phyloP scores from a whole-genome alignment of 2,888 invertebrate genomes.

The Spodoptera picta region DNA sequence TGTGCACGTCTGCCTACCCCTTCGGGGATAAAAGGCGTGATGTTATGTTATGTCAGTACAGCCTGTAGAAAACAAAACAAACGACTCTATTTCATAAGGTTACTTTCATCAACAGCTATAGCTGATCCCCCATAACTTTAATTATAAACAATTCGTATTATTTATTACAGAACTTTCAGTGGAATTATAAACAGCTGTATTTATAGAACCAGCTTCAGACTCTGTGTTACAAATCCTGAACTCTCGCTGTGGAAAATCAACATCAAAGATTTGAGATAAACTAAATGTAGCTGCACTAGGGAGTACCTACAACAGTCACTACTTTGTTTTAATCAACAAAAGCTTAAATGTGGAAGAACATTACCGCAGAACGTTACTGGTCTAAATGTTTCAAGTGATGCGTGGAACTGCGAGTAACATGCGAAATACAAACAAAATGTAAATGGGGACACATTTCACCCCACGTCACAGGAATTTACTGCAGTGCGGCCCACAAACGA shows the following conservation, averaged over 20 bases:
- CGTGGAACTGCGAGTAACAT: constrained; percentile 14
- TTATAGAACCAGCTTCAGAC: constrained; percentile 20
- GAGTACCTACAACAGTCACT: too few relatives aligned
- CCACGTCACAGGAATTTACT: constrained; percentile 60
- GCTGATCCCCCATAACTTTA: neutral
- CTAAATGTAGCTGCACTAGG: neutral
- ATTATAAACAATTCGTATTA: neutral
- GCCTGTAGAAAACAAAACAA: too few relatives aligned
- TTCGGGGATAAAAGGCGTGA: too few relatives aligned
- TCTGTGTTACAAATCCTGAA: constrained; percentile 30
- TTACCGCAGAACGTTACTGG: constrained; percentile 3
- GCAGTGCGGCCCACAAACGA: constrained; percentile 61
- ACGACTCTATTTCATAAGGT: too few relatives aligned
- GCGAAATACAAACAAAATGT: constrained; percentile 41
- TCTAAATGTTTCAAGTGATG: constrained; percentile 26
- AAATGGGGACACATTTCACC: constrained; percentile 41
- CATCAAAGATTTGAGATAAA: constrained; percentile 32
- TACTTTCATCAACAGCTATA: too few relatives aligned
- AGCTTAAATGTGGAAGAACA: constrained; percentile 14
- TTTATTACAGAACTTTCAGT: constrained; percentile 33
- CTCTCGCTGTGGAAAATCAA: constrained; percentile 11
- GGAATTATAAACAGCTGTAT: constrained; percentile 19
- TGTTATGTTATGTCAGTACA: too few relatives aligned
- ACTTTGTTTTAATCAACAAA: constrained; percentile 11
- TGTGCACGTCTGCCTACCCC: too few relatives aligned